These are phyloP conservation scores for Tapirus indicus DNA, from an alignment of 2,797 vertebrate species.

Conservation along the genomic window DNA sequence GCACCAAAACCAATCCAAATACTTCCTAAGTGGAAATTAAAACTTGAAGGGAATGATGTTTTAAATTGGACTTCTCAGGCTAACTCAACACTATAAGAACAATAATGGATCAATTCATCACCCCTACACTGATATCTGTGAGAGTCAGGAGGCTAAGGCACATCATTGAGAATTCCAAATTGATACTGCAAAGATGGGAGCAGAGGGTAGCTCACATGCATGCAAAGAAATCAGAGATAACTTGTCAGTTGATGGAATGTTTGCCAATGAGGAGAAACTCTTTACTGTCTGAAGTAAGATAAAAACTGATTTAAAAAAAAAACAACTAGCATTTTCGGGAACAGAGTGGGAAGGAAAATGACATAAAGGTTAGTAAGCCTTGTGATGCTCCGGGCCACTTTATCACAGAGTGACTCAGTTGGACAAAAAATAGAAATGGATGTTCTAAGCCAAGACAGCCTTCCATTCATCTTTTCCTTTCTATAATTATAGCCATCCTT, in stretches of 20 bases:
- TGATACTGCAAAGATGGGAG: accelerated
- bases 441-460: constrained; percentile 61
- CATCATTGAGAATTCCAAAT: background rate
- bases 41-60: background rate
- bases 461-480: constrained; percentile 62
- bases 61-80: background rate
- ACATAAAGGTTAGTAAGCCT: constrained; percentile 71
- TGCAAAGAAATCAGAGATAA: background rate
- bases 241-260: background rate
- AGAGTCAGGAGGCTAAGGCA: background rate
- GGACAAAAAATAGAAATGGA: constrained; percentile 74
- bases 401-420: constrained; percentile 39
- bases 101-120: background rate
- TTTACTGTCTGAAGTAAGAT: background rate
- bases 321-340: constrained; percentile 24
- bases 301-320: constrained; percentile 32
- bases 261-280: background rate
- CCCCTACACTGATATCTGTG: background rate
- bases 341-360: constrained; percentile 51
- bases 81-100: background rate
- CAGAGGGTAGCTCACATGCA: background rate
- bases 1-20: background rate
- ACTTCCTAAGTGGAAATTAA: background rate
- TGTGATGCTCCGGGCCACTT: constrained; percentile 67
- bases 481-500: constrained; percentile 3